phyloP scores from a whole-genome alignment of 2,888 invertebrate genomes.

The Notodromas monacha region DNA sequence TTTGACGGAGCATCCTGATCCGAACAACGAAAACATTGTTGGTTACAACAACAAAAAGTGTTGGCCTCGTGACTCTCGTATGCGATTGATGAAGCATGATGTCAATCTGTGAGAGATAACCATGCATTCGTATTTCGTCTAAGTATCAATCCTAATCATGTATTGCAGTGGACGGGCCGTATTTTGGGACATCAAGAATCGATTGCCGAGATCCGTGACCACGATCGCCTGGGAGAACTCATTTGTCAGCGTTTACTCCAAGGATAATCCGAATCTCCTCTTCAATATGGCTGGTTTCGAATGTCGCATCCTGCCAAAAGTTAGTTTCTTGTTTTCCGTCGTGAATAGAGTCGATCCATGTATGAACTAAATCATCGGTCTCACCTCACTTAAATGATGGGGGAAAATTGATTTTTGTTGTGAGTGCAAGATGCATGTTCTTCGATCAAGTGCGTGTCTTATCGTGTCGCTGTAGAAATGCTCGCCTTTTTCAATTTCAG shows the following conservation, averaged over 20 bases:
- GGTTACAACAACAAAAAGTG: constrained; percentile 99
- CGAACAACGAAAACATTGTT: constrained; percentile 98
- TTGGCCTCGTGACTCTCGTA: constrained; percentile 94
- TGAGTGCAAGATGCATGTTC: no score
- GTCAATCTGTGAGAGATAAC: constrained; percentile 62
- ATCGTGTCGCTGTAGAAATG: no score
- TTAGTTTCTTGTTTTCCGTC: no score
- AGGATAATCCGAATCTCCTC: constrained; percentile 90
- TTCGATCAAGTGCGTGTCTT: no score
- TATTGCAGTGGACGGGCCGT: constrained; percentile 59
- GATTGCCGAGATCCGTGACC: constrained; percentile 82
- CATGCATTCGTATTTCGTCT: no score
- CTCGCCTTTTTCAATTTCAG: no score
- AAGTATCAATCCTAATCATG: constrained; percentile 5
- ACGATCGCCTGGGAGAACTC: constrained; percentile 98
- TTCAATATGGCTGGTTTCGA: constrained; percentile 99
- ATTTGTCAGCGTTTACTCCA: constrained; percentile 95
- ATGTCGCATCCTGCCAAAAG: constrained; percentile 86
- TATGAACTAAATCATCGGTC: no score
- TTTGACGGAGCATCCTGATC: constrained; percentile 95
- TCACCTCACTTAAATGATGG: no score
- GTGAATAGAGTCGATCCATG: no score
- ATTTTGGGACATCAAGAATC: constrained; percentile 99
- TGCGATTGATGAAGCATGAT: constrained; percentile 99
- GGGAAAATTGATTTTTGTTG: no score